phyloP scores from a whole-genome alignment of 2,113 vertebrate species.

The Diadophis punctatus region DNA sequence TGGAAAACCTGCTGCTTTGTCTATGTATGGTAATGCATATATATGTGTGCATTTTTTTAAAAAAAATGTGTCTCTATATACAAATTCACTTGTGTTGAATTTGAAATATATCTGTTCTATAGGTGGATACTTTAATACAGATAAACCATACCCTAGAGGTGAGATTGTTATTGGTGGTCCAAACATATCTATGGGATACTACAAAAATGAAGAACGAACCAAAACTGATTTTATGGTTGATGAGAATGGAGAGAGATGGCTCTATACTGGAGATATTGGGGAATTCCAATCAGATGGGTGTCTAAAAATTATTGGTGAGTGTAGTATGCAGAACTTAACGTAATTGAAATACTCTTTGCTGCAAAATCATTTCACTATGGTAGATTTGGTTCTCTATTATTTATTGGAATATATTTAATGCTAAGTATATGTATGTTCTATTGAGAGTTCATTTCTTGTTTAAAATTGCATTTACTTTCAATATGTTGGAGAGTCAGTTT shows the following conservation, averaged over 20 bases:
- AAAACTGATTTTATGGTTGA: conserved; percentile 85
- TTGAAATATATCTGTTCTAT: not conserved
- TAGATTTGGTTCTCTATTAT: not conserved
- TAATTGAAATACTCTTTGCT: not conserved
- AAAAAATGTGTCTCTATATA: not conserved
- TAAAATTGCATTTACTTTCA: not conserved
- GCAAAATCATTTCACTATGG: not conserved
- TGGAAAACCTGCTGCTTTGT: not conserved
- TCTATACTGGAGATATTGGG: conserved; percentile 93
- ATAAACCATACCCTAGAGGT: conserved; percentile 87
- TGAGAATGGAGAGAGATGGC: conserved; percentile 88
- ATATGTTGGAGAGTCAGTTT: not conserved
- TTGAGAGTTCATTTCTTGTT: not conserved
- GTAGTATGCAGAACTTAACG: not conserved
- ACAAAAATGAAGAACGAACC: conserved; percentile 81
- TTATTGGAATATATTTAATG: not conserved
- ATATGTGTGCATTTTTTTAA: not conserved
- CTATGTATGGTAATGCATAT: not conserved
- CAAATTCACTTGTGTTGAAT: not conserved
- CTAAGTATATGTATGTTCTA: not conserved
- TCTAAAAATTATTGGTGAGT: conserved; percentile 93
- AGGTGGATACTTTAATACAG: conserved; percentile 89
- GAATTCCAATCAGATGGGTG: conserved; percentile 91
- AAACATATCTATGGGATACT: conserved; percentile 96
- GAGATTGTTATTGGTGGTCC: conserved; percentile 92